A percentile compares a stretch with the other conserved stretches of the same genome.
Conservation (phyloP, 2,113 vertebrate genomes). For the Geococcyx californianus region DNA sequence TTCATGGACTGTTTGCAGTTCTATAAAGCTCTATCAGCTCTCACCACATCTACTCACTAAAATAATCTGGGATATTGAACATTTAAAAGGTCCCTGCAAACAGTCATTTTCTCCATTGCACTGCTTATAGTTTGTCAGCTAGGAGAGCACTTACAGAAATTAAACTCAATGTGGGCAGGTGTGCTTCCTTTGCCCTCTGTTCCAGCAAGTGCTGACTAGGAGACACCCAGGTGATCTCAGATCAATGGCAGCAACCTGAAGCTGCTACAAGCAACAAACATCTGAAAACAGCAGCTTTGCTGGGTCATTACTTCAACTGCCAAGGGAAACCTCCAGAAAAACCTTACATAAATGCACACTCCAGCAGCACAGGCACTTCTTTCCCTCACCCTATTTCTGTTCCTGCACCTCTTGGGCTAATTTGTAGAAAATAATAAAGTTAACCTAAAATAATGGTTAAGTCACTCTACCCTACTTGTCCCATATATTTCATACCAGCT, state of each 20-base stretch:
- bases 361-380: neutral
- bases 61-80: constrained; percentile 2
- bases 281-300: neutral
- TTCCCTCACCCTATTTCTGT: neutral
- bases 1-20: neutral
- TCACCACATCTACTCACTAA: neutral
- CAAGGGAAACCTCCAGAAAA: neutral
- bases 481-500: neutral
- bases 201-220: neutral
- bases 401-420: neutral
- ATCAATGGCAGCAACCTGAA: neutral
- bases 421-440: neutral
- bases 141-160: neutral
- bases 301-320: neutral
- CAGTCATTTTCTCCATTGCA: neutral
- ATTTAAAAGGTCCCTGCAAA: neutral
- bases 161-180: neutral
- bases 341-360: neutral
- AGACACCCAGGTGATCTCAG: neutral
- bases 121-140: neutral
- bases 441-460: neutral
- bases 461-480: neutral
- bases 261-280: neutral
- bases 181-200: neutral
- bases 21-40: neutral